Evolutionary conservation across 2,113 vertebrate species (phyloP), one percentile per base, ranked within the genome.

Genomic region (Noturus placidus): DNA sequence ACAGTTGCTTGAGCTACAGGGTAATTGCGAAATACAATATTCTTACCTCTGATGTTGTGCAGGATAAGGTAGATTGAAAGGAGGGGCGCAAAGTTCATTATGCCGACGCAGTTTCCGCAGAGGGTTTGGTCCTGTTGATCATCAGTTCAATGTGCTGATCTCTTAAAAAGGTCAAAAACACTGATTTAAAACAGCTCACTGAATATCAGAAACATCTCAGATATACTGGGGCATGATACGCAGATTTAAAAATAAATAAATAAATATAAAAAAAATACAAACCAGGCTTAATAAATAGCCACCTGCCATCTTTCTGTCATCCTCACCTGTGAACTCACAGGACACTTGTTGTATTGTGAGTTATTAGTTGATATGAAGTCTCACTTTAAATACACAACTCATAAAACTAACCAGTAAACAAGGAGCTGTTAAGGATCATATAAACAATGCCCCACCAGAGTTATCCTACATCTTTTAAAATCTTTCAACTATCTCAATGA

Each of bases 31-130:
- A 77, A 50, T 63, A 74, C 2, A 87, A 84, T 46, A 82, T 52
- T 81, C 83, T 86, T 86, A 89, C 91, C 90, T 90, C 70, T 86
- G 30, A 87, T 65, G 54, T 25, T 79, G 33, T 87, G 50, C 46
- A 91, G 82, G 27, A 89, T 25, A 17, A 88, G 20, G 15, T 76
- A 80, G 20, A 90, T 10, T 9, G 57, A 69, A 61, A 87, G 46
- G 50, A 87, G 4, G 22, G 83, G 54, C 59, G 80, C 42, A 70
- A 83, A 38, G 59, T 84, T 87, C 91, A 92, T 91, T 85, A 83
- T 87, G 89, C 22, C 35, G 54, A 33, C 33, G 50, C 2, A 56
- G 70, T 42, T 56, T 87, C 78, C 7, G 30, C 80, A 77, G 35
- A 90, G 9, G 2, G 19, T 17, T 61, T 57, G 76, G 3, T 77